Conservation (phyloP, 2,888 invertebrate genomes). For the Aradus depressus region DNA sequence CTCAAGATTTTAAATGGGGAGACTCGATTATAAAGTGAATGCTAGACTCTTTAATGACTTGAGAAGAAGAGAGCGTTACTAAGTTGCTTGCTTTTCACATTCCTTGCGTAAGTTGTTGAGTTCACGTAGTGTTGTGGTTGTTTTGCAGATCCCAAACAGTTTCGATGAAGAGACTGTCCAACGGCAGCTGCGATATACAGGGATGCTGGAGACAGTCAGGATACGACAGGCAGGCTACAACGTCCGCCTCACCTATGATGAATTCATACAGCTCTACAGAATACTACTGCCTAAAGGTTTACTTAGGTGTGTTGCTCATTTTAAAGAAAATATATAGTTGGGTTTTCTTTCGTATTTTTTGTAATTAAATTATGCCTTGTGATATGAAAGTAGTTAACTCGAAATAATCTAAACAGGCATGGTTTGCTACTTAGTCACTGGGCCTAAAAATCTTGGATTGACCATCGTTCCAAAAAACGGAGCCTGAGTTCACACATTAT, state of each 20-base stretch:
- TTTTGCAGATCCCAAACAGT: slow-evolving; percentile 60
- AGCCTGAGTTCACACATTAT: too few relatives aligned
- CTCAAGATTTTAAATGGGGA: too few relatives aligned
- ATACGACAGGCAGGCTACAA: slow-evolving; percentile 93
- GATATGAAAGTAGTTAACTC: not conserved
- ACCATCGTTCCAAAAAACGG: too few relatives aligned
- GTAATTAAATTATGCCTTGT: not conserved
- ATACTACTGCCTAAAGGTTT: slow-evolving; percentile 80
- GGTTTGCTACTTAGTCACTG: too few relatives aligned
- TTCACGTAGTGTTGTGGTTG: too few relatives aligned
- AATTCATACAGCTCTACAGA: slow-evolving; percentile 85
- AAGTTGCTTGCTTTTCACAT: too few relatives aligned
- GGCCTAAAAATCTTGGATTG: too few relatives aligned
- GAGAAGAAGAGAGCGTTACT: too few relatives aligned
- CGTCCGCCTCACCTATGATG: slow-evolving; percentile 83
- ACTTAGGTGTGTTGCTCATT: slow-evolving; percentile 39
- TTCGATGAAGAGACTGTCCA: slow-evolving; percentile 91
- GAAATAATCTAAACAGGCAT: not conserved
- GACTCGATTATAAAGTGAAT: too few relatives aligned
- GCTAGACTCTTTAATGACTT: too few relatives aligned
- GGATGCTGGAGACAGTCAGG: slow-evolving; percentile 92
- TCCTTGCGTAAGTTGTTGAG: too few relatives aligned
- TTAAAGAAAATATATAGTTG: not conserved
- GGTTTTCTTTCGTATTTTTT: too few relatives aligned
- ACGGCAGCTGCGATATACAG: slow-evolving; percentile 82